These are phyloP conservation scores for Petroica traversi DNA, from an alignment of 2,113 vertebrate genomes.

Conservation along the genomic window DNA sequence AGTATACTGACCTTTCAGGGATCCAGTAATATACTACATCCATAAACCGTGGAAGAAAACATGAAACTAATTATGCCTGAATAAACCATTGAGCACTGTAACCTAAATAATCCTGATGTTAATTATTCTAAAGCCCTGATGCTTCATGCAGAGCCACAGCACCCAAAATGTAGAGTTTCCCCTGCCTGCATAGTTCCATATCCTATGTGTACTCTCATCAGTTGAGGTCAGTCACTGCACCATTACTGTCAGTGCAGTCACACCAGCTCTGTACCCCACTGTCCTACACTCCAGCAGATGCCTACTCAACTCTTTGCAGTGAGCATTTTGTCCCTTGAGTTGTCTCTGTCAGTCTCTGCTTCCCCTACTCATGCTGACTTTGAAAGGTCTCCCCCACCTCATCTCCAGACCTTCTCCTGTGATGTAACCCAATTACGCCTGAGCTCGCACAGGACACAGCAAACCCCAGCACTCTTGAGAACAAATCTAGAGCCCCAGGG, in stretches of 20 bases:
- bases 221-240: background rate
- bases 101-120: background rate
- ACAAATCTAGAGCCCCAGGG: background rate
- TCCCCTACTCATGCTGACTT: background rate
- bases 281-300: background rate
- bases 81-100: background rate
- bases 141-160: background rate
- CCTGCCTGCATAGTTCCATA: background rate
- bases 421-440: fast-evolving
- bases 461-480: background rate
- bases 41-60: background rate
- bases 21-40: background rate
- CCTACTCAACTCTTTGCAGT: background rate
- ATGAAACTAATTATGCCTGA: background rate
- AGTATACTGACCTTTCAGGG: background rate
- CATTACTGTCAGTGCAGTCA: fast-evolving
- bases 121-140: background rate
- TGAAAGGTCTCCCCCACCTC: background rate
- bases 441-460: background rate
- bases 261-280: background rate
- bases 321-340: fast-evolving
- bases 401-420: background rate
- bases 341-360: fast-evolving
- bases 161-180: background rate
- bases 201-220: background rate